Evolutionary conservation across 2,797 vertebrate species (phyloP), one percentile per base, ranked within the genome.

Genomic region (Heteromormyrus szaboi): DNA sequence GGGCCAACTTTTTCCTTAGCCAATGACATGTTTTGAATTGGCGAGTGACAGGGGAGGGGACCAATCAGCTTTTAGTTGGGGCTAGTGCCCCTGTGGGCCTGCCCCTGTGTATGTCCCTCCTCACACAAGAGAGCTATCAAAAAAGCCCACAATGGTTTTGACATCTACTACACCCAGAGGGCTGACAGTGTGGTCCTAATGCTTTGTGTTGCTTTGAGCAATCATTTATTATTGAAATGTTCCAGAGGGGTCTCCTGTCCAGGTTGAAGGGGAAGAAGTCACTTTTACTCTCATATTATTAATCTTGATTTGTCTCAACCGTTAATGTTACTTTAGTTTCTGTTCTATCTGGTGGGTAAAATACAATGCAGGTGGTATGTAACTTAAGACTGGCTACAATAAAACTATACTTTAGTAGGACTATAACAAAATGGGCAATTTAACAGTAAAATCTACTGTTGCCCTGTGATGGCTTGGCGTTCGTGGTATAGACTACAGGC

Each of bases 191-290:
- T 92, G 95, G 93, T 88, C 94, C 94, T 95, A 94, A 95, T 94
- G 92, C 88, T 90, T 90, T 93, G 93, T 92, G 92, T 93, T 93
- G 92, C 94, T 91, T 89, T 89, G 89, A 93, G 94, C 93, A 90
- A 90, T 88, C 84, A 95, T 96, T 89, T 93, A 95, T 95, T 95
- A 96, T 96, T 94, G 90, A 95, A 90, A 86, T 87, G 50, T 90
- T 92, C 92, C 90, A 89, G 88, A 91, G 92, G 90, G 88, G 79
- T 89, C 33, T 48, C 41, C 89, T 90, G 56, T 33, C 90, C 86
- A 89, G 83, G 81, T 91, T 87, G 88, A 87, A 88, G 37, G 9
- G 29, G 19, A 46, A 25, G 85, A 41, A 46, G 81, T 50, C 81
- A 84, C 44, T 11, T 84, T 84, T 50, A 50, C 51, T 86, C 33